Conservation (phyloP, 2,888 invertebrate species). For the Drosophila ustulata region DNA sequence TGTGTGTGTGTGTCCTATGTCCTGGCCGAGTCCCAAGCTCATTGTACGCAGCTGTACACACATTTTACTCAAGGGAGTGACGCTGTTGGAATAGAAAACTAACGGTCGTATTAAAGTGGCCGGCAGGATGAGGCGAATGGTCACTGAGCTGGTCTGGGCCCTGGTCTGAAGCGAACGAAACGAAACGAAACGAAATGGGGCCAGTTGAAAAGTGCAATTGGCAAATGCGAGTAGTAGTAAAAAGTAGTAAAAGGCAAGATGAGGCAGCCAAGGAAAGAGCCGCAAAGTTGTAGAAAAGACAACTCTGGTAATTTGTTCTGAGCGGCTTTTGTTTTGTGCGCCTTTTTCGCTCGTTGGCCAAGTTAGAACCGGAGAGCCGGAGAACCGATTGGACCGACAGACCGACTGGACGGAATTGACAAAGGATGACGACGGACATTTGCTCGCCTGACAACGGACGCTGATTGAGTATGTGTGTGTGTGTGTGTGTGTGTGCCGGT, state of each 20-base stretch:
- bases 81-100: conserved; percentile 30
- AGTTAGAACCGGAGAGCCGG: conserved; percentile 16
- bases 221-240: conserved; percentile 38
- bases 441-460: conserved; percentile 49
- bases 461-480: conserved; percentile 51
- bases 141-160: conserved; percentile 27
- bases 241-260: conserved; percentile 33
- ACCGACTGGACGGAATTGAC: conserved; percentile 37
- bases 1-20: conserved; percentile 14
- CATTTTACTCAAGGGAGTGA: conserved; percentile 60
- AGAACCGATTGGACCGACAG: conserved; percentile 15
- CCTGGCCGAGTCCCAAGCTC: conserved; percentile 48
- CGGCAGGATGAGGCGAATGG: conserved; percentile 28
- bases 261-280: conserved; percentile 16
- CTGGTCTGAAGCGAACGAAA: conserved; percentile 27
- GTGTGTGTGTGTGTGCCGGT: conserved; percentile 18
- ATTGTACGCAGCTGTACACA: conserved; percentile 73
- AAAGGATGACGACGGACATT: conserved; percentile 59
- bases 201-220: conserved; percentile 78
- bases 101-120: conserved; percentile 52
- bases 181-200: conserved; percentile 53
- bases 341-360: conserved; percentile 59
- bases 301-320: conserved; percentile 77
- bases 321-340: conserved; percentile 78
- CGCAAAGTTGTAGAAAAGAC: conserved; percentile 68